phyloP scores from a whole-genome alignment of 2,113 vertebrate species.

The Lichenostomus cassidix region DNA sequence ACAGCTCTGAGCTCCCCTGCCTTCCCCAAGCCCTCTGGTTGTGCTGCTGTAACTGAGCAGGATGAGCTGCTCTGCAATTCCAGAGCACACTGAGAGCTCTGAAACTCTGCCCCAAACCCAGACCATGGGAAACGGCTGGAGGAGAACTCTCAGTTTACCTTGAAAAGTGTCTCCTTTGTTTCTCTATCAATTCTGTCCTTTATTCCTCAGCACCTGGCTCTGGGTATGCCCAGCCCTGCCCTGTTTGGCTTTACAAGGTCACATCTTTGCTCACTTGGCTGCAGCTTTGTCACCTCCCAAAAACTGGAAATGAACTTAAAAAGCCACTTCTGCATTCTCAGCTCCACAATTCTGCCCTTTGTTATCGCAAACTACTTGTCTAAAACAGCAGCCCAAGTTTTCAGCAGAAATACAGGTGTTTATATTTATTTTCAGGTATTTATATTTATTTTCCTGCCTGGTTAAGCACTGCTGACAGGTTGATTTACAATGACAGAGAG shows the following conservation, averaged over 20 bases:
- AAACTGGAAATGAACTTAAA: neutral
- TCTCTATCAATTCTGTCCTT: neutral
- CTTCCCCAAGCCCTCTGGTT: neutral
- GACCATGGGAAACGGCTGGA: neutral
- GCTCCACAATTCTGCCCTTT: neutral
- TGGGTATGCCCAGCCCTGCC: neutral
- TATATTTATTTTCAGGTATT: no score
- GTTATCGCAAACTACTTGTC: neutral
- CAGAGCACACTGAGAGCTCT: neutral
- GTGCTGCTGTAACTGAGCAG: neutral
- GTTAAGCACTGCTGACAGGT: neutral
- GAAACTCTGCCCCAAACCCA: neutral
- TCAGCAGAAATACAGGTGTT: neutral
- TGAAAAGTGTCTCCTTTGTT: constrained; percentile 22
- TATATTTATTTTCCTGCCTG: neutral
- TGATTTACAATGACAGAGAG: neutral
- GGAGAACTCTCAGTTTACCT: constrained; percentile 11
- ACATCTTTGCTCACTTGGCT: neutral
- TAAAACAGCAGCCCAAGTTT: neutral
- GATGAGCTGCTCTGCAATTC: neutral
- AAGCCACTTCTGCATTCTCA: neutral
- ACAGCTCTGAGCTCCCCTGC: neutral
- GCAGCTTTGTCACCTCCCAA: neutral
- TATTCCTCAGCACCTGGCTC: neutral
- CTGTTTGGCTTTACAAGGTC: neutral